These are phyloP conservation scores for Brachionus plicatilis DNA, from an alignment of 1,140 invertebrate species.

Conservation along the genomic window DNA sequence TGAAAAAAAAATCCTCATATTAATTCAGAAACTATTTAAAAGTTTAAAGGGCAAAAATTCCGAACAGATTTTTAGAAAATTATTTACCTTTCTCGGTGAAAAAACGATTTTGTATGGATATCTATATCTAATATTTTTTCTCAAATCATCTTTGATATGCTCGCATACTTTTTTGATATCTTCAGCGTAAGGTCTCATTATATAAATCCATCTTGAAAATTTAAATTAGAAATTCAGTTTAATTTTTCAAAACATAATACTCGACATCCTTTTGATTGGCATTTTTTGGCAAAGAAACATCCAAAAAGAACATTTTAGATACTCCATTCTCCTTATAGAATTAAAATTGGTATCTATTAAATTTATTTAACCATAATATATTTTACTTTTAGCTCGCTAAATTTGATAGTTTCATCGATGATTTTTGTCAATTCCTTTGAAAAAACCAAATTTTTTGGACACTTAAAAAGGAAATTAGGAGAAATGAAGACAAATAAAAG, in stretches of 20 bases:
- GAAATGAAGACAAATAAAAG: background rate
- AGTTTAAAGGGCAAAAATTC: background rate
- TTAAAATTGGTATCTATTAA: background rate
- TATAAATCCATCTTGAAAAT: constrained; percentile 31
- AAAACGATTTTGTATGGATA: constrained; percentile 39
- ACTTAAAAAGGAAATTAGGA: background rate
- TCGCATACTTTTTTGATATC: constrained; percentile 25
- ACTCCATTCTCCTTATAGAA: constrained; percentile 20
- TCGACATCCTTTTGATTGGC: background rate
- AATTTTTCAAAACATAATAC: background rate
- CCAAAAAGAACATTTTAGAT: constrained; percentile 23
- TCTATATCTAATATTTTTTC: background rate
- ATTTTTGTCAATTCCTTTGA: constrained; percentile 9
- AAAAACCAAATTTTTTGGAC: constrained; percentile 32
- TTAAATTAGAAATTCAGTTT: background rate
- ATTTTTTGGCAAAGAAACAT: background rate
- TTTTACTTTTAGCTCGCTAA: constrained; percentile 17
- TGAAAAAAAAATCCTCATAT: no score
- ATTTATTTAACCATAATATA: background rate
- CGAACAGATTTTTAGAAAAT: background rate
- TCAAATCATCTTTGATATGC: constrained; percentile 26
- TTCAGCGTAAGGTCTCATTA: background rate
- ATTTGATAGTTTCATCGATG: constrained; percentile 19
- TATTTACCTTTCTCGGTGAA: constrained; percentile 13
- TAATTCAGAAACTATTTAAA: no score